Evolutionary conservation across 2,797 vertebrate genomes (phyloP).

Genomic region (Austrolebias charrua): DNA sequence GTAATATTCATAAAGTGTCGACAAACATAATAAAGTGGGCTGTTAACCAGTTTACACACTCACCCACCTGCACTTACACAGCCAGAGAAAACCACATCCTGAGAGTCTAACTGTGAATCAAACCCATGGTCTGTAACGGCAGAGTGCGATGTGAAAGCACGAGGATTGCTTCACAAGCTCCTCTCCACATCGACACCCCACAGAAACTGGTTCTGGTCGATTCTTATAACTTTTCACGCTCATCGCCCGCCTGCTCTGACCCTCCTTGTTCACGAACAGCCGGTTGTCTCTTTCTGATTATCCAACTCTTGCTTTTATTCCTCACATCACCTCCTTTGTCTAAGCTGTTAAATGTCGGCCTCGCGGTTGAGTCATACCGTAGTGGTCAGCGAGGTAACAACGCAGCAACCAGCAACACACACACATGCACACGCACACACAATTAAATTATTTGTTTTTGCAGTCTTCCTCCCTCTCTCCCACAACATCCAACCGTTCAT

Average conservation of each 20-base stretch:
- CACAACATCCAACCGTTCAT: slow-evolving; percentile 23
- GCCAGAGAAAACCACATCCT: slow-evolving; percentile 57
- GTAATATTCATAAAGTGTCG: slow-evolving; percentile 26
- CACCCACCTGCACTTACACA: slow-evolving; percentile 20
- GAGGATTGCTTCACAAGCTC: slow-evolving; percentile 15
- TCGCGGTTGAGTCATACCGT: slow-evolving; percentile 53
- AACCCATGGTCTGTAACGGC: slow-evolving; percentile 16
- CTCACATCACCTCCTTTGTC: slow-evolving; percentile 63
- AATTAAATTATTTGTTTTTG: slow-evolving; percentile 49
- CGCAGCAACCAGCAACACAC: slow-evolving; percentile 27
- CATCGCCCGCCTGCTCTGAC: slow-evolving; percentile 32
- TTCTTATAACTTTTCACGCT: slow-evolving; percentile 25
- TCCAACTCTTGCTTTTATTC: slow-evolving; percentile 22
- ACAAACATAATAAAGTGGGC: slow-evolving; percentile 26
- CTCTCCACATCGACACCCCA: slow-evolving; percentile 51
- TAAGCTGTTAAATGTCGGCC: slow-evolving; percentile 62
- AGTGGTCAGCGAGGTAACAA: slow-evolving; percentile 51
- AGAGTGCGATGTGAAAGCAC: slow-evolving; percentile 23
- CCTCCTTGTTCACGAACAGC: slow-evolving; percentile 43
- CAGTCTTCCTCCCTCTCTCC: slow-evolving; percentile 24
- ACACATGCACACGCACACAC: slow-evolving; percentile 3
- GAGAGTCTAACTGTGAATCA: slow-evolving; percentile 26
- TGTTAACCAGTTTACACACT: slow-evolving; percentile 15
- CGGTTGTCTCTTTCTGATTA: slow-evolving; percentile 44
- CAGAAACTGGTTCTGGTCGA: slow-evolving; percentile 23